Conservation (phyloP, 2,888 invertebrate genomes). For the Pterostichus niger region DNA sequence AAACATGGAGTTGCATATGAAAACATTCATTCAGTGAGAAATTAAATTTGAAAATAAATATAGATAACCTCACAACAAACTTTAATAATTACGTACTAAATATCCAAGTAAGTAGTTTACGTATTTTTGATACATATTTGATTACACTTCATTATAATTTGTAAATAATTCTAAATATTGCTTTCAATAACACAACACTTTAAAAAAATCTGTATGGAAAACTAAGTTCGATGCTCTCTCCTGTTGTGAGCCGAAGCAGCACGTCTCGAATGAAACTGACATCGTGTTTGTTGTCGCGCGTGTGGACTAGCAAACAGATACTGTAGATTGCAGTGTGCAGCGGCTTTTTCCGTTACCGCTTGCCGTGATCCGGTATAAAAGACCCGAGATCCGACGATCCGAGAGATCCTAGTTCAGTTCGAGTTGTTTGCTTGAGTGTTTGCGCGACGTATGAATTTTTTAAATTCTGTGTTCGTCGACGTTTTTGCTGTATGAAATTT, state of each 20-base stretch:
- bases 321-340: conserved; percentile 4
- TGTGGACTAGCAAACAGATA: conserved; percentile 2
- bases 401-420: not conserved
- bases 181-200: not conserved
- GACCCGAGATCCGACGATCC: not conserved
- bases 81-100: too few relatives aligned
- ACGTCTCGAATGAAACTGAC: not conserved
- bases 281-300: not conserved
- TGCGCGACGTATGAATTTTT: conserved; percentile 46
- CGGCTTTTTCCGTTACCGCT: not conserved
- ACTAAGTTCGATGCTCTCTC: not conserved
- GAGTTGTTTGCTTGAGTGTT: conserved; percentile 17
- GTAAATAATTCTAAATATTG: too few relatives aligned
- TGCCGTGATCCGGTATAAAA: not conserved
- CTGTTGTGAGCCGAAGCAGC: not conserved
- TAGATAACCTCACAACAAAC: too few relatives aligned
- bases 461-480: conserved; percentile 54
- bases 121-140: too few relatives aligned
- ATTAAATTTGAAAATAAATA: too few relatives aligned
- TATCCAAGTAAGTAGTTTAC: too few relatives aligned
- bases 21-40: too few relatives aligned
- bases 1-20: too few relatives aligned
- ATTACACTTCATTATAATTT: too few relatives aligned
- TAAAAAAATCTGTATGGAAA: not conserved
- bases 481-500: conserved; percentile 39